A percentile compares a stretch with the other conserved stretches of the same genome.
Evolutionary conservation across 2,113 vertebrate species (phyloP).

Genomic region (Helogale parvula): DNA sequence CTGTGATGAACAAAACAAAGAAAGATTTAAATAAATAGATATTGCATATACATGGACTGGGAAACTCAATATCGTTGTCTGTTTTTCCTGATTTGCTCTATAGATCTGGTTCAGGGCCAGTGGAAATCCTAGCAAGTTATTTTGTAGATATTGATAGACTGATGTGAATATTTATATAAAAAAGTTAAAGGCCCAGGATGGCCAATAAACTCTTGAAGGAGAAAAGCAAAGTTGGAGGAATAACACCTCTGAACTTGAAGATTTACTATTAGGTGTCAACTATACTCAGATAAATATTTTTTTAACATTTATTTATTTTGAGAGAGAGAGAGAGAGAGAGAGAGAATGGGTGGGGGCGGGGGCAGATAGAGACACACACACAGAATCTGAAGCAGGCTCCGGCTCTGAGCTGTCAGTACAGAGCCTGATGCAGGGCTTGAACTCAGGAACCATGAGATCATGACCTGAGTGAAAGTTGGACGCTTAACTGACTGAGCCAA

Average conservation of each 20-base stretch:
- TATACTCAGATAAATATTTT: too few relatives aligned
- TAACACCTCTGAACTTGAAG: neutral
- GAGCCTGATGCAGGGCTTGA: too few relatives aligned
- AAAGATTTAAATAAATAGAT: neutral
- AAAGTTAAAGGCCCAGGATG: neutral
- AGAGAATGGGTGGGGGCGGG: too few relatives aligned
- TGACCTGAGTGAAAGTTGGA: too few relatives aligned
- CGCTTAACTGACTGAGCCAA: too few relatives aligned
- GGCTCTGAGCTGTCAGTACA: too few relatives aligned
- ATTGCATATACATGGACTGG: neutral
- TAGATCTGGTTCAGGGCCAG: neutral
- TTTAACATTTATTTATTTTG: too few relatives aligned
- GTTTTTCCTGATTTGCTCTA: neutral
- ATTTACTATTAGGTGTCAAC: neutral
- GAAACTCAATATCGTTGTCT: neutral
- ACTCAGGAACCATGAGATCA: too few relatives aligned
- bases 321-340: too few relatives aligned
- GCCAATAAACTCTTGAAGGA: neutral
- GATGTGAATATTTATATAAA: neutral
- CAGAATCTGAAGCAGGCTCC: too few relatives aligned
- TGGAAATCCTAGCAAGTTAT: neutral
- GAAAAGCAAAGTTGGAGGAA: neutral
- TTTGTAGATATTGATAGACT: neutral
- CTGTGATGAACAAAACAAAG: neutral
- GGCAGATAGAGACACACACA: too few relatives aligned